phyloP scores from a whole-genome alignment of 2,797 vertebrate genomes.

The Otolemur crassicaudatus region DNA sequence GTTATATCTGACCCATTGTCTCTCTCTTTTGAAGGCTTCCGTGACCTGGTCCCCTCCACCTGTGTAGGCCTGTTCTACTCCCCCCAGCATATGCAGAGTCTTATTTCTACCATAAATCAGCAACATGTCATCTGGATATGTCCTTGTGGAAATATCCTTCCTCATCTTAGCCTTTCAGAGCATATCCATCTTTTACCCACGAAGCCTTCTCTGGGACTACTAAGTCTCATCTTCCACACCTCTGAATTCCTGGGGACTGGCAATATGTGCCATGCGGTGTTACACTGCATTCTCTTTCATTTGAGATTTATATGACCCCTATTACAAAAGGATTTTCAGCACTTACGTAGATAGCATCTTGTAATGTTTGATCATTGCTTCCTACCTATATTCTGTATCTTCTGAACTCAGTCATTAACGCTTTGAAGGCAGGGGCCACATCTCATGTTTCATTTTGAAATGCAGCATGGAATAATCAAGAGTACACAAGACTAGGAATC shows the following conservation, averaged over 20 bases:
- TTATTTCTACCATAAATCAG: neutral
- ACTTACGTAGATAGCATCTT: constrained; percentile 13
- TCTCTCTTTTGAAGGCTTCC: neutral
- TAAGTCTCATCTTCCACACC: neutral
- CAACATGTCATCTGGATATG: neutral
- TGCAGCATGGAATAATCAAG: neutral
- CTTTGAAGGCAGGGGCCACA: neutral
- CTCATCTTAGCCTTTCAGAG: neutral
- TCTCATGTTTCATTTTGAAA: constrained; percentile 21
- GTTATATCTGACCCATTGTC: neutral
- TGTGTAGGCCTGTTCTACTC: neutral
- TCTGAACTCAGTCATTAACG: neutral
- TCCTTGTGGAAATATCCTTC: neutral
- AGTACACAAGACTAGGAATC: neutral
- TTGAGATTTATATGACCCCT: neutral
- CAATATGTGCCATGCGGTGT: neutral
- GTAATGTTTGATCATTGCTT: constrained; percentile 17
- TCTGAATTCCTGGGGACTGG: neutral
- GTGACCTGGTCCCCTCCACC: neutral
- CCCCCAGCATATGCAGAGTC: neutral
- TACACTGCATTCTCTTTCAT: neutral
- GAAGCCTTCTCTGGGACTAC: neutral
- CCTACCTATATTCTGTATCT: neutral
- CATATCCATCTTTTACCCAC: neutral
- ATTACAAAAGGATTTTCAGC: constrained; percentile 32